These are phyloP conservation scores for Bombyx mori DNA, from an alignment of 1,140 invertebrate species.

Conservation along the genomic window ASM3026992v2 NC_085133.1:8193501-8194000, in stretches of 20 bases:
- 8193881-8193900: not conserved
- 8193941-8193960: too few species aligned
- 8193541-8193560: too few species aligned
- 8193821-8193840: not conserved
- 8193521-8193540: too few species aligned
- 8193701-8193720: constrained; percentile 68
- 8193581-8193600: too few species aligned
- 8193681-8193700: constrained; percentile 66
- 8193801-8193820: constrained; percentile 37
- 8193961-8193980: too few species aligned
- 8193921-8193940: too few species aligned
- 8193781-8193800: constrained; percentile 73
- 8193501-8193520: too few species aligned
- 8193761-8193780: constrained; percentile 75
- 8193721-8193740: constrained; percentile 70
- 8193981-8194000: too few species aligned
- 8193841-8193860: not conserved
- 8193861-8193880: not conserved
- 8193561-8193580: too few species aligned
- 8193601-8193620: too few species aligned
- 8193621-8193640: too few species aligned
- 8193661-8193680: constrained; percentile 8
- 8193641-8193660: not conserved
- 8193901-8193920: not conserved
- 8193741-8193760: constrained; percentile 75